Percentiles rank a stretch among this genome's conserved stretches.
These are phyloP conservation scores for Camponotus floridanus DNA, from an alignment of 1,140 invertebrate species.

Conservation along the genomic window DNA sequence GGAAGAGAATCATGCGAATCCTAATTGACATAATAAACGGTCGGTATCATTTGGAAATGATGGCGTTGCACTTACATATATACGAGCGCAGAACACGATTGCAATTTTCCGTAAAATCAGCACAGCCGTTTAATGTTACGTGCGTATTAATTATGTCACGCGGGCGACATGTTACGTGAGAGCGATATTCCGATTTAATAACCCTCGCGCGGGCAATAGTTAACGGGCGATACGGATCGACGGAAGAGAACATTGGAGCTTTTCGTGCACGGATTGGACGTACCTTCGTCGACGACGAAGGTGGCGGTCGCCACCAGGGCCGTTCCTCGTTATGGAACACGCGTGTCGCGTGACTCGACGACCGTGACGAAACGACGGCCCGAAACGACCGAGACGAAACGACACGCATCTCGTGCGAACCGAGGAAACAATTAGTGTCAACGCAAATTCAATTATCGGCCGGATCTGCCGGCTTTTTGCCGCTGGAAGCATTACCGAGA, in stretches of 20 bases:
- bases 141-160: constrained; percentile 51
- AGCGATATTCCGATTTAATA: constrained; percentile 58
- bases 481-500: constrained; percentile 45
- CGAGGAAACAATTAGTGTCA: constrained; percentile 55
- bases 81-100: neutral
- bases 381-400: constrained; percentile 50
- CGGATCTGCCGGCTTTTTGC: constrained; percentile 50
- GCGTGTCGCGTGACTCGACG: constrained; percentile 68
- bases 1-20: neutral
- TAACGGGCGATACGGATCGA: constrained; percentile 61
- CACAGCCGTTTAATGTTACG: constrained; percentile 29
- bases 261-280: constrained; percentile 14
- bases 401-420: constrained; percentile 47
- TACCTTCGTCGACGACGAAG: neutral
- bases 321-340: constrained; percentile 41
- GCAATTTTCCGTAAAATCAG: constrained; percentile 49
- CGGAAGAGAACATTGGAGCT: constrained; percentile 58
- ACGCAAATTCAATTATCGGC: constrained; percentile 62
- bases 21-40: constrained; percentile 12
- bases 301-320: neutral
- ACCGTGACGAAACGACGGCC: constrained; percentile 64
- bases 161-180: constrained; percentile 25
- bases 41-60: constrained; percentile 19
- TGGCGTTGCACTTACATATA: constrained; percentile 22
- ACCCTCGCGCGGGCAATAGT: constrained; percentile 45